Evolutionary conservation across 2,888 invertebrate genomes (phyloP).

Genomic region (Argynnis bischoffii): DNA sequence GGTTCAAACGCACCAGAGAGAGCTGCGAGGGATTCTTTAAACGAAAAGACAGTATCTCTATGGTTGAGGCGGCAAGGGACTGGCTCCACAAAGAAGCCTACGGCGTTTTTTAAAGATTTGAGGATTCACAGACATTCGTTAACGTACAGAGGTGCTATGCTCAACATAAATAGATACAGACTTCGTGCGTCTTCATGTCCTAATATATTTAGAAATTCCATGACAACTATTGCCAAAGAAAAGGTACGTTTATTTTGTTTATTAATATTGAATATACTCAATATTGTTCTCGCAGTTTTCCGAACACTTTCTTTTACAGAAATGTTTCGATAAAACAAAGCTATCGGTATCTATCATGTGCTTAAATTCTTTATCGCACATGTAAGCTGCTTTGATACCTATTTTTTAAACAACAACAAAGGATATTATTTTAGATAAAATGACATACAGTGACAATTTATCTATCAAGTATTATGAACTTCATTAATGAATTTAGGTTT

Average conservation of each 20-base stretch:
- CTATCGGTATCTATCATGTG: no score
- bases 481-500: no score
- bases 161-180: constrained; percentile 91
- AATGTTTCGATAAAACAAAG: no score
- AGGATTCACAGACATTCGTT: constrained; percentile 89
- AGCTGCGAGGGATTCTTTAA: constrained; percentile 48
- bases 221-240: constrained; percentile 92
- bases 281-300: no score
- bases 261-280: neutral
- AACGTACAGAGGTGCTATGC: constrained; percentile 92
- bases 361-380: no score
- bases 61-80: constrained; percentile 81
- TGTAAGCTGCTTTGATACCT: no score
- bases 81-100: constrained; percentile 76
- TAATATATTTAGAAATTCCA: constrained; percentile 93
- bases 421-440: no score
- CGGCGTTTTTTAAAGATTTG: constrained; percentile 88
- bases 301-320: no score
- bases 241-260: constrained; percentile 68
- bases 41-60: constrained; percentile 78
- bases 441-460: no score
- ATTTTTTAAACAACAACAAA: no score
- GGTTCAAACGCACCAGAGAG: constrained; percentile 49
- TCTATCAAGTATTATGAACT: no score
- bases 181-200: constrained; percentile 94